phyloP scores from a whole-genome alignment of 64 coral and sea anemone species.

The Montipora foliosa region DNA sequence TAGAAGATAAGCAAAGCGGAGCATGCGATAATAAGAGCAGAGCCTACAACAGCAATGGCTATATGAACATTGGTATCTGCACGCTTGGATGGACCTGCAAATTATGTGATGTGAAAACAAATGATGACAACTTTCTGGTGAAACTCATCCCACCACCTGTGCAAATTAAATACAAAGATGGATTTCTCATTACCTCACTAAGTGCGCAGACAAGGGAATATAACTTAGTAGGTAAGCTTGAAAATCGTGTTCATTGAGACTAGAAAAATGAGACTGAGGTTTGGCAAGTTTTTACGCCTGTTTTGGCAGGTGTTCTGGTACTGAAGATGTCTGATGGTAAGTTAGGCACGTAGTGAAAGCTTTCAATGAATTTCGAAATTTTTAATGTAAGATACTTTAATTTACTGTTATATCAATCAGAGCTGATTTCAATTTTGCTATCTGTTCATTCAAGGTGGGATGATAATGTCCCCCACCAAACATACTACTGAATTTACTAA shows the following conservation, averaged over 20 bases:
- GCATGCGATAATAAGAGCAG: conserved; percentile 4
- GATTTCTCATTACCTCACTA: too few species aligned
- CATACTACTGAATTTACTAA: too few species aligned
- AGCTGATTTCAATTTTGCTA: background rate
- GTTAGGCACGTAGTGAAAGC: background rate
- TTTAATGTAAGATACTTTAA: too few species aligned
- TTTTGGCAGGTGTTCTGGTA: too few species aligned
- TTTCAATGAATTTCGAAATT: background rate
- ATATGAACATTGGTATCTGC: background rate
- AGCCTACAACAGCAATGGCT: background rate
- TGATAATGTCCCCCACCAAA: too few species aligned
- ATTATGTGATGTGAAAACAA: background rate
- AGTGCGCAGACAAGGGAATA: background rate
- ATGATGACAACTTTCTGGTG: background rate
- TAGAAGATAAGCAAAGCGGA: background rate
- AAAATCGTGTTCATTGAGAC: too few species aligned
- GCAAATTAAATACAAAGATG: background rate
- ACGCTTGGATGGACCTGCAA: conserved; percentile 1
- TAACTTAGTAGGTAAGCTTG: background rate
- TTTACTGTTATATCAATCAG: background rate
- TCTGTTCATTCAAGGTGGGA: background rate
- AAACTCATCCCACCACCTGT: background rate
- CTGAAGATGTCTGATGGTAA: too few species aligned
- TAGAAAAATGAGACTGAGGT: too few species aligned
- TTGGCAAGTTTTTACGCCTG: too few species aligned